A percentile compares a stretch with the other conserved stretches of the same genome.
Evolutionary conservation across 2,888 invertebrate species (phyloP).

Genomic region (Lasioglossum marginatum): DNA sequence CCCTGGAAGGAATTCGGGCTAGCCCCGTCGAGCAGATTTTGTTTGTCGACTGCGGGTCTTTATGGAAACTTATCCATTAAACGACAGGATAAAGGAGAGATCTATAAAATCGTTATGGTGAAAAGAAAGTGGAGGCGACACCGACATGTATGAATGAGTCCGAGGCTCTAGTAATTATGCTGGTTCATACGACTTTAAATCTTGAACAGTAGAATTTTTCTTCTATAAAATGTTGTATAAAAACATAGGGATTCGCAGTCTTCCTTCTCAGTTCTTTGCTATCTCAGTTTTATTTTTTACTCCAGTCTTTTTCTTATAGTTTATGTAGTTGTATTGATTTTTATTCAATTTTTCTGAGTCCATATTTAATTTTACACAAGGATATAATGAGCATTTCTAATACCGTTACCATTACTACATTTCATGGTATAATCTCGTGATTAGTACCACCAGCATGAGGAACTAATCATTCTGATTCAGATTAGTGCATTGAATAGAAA

Average conservation of each 20-base stretch:
- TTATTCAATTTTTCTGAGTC: neutral
- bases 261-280: neutral
- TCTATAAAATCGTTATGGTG: neutral
- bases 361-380: neutral
- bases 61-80: neutral
- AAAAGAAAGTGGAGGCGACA: neutral
- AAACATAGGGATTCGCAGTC: neutral
- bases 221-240: too few species aligned
- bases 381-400: neutral
- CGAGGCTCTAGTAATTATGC: neutral
- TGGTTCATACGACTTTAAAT: neutral
- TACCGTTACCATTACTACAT: neutral
- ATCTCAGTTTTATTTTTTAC: neutral
- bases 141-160: neutral
- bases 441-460: neutral
- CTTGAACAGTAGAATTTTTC: too few species aligned
- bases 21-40: neutral
- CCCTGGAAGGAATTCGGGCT: conserved; percentile 23
- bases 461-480: neutral
- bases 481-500: neutral
- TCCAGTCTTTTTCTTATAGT: neutral
- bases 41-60: neutral
- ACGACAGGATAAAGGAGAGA: neutral
- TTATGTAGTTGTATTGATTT: neutral
- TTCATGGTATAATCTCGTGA: neutral